Base-by-base conservation (phyloP, 2,113 vertebrate species). In the Asarcornis scutulata region DNA sequence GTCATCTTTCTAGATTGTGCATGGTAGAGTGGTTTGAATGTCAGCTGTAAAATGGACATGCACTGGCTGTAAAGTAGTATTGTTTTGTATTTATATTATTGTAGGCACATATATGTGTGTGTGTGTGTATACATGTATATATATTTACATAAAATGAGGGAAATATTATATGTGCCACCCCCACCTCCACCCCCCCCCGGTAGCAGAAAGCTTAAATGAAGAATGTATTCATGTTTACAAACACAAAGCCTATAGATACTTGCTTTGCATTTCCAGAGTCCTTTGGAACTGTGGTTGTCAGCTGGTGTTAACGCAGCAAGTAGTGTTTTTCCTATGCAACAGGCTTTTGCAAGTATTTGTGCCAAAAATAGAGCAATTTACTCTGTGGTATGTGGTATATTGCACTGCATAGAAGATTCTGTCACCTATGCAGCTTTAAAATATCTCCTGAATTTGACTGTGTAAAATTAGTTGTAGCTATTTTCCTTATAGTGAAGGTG, bases 51-150 rank as follows among this genome's bases (percentile, higher is more conserved):
- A 59, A 7, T 17, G 50, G 58, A 22, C 23, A 2, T 7, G 36
- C 0, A 2, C 12, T n/a, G 1, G 26, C 63, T 25, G 8, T 3
- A 9, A 6, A 36, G 46, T 16, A 36, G 12, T 20, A 1, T 10
- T 14, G 68, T 48, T 63, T 44, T 1, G 11, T 31, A 23, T 31
- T 63, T 44, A 5, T 68, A 17, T 17, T 71, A 3, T 4, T 62
- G 7, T 29, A 60, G 36, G 21, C 8, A 17, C 44, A 52, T 3
- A 5, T 14, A 5, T 1, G 17, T 59, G 7, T 21, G 2, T 38
- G 6, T 34, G 18, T 38, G 11, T 23, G 26, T 17, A 15, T 55
- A 9, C 3, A 31, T n/a, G n/a, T 21, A 48, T 29, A 3, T 34
- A 11, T 14, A 4, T 16, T 3, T 50, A 27, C 15, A 18, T 13